Conservation (phyloP, 2,888 invertebrate species). For the Dastarcus helophoroides region DNA sequence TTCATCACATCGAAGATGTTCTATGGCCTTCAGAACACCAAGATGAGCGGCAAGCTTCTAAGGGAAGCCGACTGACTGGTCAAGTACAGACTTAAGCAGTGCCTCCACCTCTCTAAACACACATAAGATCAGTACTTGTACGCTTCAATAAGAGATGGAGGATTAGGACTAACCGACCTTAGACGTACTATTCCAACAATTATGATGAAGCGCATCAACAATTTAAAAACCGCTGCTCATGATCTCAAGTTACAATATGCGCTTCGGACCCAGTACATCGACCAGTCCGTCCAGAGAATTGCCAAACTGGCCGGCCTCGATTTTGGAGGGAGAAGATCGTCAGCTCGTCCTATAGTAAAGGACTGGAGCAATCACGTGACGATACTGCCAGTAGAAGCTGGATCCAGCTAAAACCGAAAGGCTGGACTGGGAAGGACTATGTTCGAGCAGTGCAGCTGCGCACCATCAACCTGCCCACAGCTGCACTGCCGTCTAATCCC, state of each 20-base stretch:
- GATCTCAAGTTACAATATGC: neutral
- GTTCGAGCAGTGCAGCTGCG: constrained; percentile 18
- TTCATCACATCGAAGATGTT: constrained; percentile 4
- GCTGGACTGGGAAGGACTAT: constrained; percentile 15
- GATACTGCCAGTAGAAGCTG: neutral
- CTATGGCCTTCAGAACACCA: constrained; percentile 1
- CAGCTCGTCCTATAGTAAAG: constrained; percentile 1
- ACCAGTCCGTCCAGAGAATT: neutral
- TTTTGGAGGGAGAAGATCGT: neutral
- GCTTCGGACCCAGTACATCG: neutral
- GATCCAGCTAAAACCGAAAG: neutral
- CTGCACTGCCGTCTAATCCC: constrained; percentile 14
- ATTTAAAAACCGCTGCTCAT: too few relatives aligned
- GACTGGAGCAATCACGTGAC: neutral
- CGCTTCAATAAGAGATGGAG: constrained; percentile 3
- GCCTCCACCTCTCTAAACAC: constrained; percentile 3
- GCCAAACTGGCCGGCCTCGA: neutral
- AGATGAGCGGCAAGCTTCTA: neutral
- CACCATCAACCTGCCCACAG: constrained; percentile 17
- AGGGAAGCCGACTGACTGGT: constrained; percentile 2
- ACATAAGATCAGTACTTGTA: constrained; percentile 2
- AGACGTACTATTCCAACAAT: too few relatives aligned
- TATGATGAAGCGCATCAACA: neutral
- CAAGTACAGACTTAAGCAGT: neutral
- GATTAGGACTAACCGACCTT: constrained; percentile 5